phyloP scores from a whole-genome alignment of 1,140 invertebrate species.

The Ceratoteleas bidentatus region DNA sequence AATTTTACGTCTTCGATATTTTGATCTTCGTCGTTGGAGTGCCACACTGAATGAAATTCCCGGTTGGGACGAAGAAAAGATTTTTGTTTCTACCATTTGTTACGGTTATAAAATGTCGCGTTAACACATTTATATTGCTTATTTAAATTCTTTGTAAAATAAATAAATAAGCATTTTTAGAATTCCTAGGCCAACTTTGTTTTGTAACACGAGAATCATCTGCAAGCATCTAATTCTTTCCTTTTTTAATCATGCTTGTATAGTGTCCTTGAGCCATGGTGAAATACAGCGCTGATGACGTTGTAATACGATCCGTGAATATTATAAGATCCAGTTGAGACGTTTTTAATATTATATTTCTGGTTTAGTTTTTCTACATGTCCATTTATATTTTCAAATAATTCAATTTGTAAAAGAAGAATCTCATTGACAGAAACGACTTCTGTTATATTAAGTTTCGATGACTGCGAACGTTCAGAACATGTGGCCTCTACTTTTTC shows the following conservation, averaged over 20 bases:
- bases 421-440: not conserved
- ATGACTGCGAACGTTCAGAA: constrained; percentile 1
- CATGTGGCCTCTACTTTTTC: constrained; percentile 1
- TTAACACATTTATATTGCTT: not conserved
- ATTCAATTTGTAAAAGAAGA: constrained; percentile 12
- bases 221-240: constrained; percentile 1
- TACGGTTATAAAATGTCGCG: too few relatives aligned
- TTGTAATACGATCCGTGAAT: constrained; percentile 14
- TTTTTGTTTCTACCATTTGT: too few relatives aligned
- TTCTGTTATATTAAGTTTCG: constrained; percentile 6
- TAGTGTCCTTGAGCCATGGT: not conserved
- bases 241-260: not conserved
- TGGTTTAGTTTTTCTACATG: not conserved
- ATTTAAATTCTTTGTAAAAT: not conserved
- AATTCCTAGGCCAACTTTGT: constrained; percentile 4
- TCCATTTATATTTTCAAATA: constrained; percentile 3
- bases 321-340: not conserved
- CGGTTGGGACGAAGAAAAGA: too few relatives aligned
- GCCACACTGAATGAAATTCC: too few relatives aligned
- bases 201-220: constrained; percentile 7
- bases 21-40: too few relatives aligned
- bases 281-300: constrained; percentile 6
- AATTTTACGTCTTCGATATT: too few relatives aligned
- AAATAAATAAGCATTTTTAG: constrained; percentile 1
- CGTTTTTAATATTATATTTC: constrained; percentile 14